Base-by-base conservation (phyloP, 2,888 invertebrate genomes). In the Pardosa pseudoannulata region DNA sequence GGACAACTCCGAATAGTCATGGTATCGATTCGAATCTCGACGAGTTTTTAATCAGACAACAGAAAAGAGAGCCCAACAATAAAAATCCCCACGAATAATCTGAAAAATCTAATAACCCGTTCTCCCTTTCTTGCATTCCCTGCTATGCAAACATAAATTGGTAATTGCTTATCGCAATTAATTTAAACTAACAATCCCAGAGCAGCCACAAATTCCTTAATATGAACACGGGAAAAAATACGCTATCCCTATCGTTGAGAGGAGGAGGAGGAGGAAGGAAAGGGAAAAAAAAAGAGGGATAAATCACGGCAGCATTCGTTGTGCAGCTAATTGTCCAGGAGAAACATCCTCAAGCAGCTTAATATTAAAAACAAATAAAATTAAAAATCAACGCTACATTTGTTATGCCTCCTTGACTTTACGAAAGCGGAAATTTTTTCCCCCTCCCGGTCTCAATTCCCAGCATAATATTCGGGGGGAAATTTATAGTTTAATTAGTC, bases 401-500 rank as follows among this genome's bases (percentile, higher is more conserved):
- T 78, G 83, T 83, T 83, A 78, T 83, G 83, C 83, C 78, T 78
- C 56, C 83, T 70, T 83, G 78, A 83, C 83, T 83, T 83, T 73
- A 67, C 46, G 82, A 76, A 82, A 76, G 82, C 64, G 64, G 32
- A 36, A 29, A 36, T 68, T 36, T 68, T 70, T 76, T 65, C 41
- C 64, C 67, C 46, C 64, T 13, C 62, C 46, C 62, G 36, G 29
- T 65, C 72, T 36, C 76, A 73, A 78, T 78, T 78, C 68, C 72
- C 78, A 50, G 71, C 83, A 78, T 78, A 83, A 83, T 83, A 78
- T 78, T 83, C 36, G 76, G 72, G 65, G 67, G 78, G 78, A 83
- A 83, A 83, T 83, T 83, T 83, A 83, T 83, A 78, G 83, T 83
- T 83, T 83, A 83, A 83, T 83, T 83, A 83, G 83, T 83, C 83